Evolutionary conservation across 2,797 vertebrate genomes (phyloP).

Genomic region (Geotrypetes seraphini): DNA sequence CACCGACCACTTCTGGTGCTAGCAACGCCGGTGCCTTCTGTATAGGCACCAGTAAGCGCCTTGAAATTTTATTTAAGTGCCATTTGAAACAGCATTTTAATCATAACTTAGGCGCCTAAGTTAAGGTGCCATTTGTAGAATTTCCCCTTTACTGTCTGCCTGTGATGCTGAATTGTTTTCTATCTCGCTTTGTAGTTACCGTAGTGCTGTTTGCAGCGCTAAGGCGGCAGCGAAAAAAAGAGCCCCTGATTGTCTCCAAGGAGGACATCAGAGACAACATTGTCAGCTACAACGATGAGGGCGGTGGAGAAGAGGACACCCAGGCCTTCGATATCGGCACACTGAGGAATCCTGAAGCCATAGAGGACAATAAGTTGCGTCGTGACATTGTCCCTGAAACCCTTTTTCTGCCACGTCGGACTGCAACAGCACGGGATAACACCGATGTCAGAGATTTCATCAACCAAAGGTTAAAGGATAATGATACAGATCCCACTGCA

Average conservation of each 20-base stretch:
- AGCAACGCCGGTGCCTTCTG: too few relatives aligned
- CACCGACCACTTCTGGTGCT: too few relatives aligned
- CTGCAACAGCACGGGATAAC: conserved; percentile 61
- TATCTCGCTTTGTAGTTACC: conserved; percentile 64
- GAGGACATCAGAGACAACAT: conserved; percentile 91
- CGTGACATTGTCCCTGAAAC: conserved; percentile 82
- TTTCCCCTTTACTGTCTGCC: too few relatives aligned
- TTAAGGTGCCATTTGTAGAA: too few relatives aligned
- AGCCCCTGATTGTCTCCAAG: conserved; percentile 90
- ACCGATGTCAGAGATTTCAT: conserved; percentile 91
- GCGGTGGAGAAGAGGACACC: conserved; percentile 89
- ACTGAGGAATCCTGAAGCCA: conserved; percentile 80
- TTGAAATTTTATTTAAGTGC: too few relatives aligned
- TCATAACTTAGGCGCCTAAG: too few relatives aligned
- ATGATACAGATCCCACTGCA: conserved; percentile 78
- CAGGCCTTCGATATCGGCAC: conserved; percentile 91
- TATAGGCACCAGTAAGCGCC: too few relatives aligned
- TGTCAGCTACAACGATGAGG: conserved; percentile 90
- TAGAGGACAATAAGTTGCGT: conserved; percentile 78
- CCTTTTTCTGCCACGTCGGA: conserved; percentile 68
- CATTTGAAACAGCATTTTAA: too few relatives aligned
- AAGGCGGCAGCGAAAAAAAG: conserved; percentile 81
- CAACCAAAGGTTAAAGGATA: conserved; percentile 84
- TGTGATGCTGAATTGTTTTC: conserved; percentile 1
- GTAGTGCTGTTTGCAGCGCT: conserved; percentile 84